Conservation (phyloP, 2,888 invertebrate species). For the Stegana nigrithorax region DNA sequence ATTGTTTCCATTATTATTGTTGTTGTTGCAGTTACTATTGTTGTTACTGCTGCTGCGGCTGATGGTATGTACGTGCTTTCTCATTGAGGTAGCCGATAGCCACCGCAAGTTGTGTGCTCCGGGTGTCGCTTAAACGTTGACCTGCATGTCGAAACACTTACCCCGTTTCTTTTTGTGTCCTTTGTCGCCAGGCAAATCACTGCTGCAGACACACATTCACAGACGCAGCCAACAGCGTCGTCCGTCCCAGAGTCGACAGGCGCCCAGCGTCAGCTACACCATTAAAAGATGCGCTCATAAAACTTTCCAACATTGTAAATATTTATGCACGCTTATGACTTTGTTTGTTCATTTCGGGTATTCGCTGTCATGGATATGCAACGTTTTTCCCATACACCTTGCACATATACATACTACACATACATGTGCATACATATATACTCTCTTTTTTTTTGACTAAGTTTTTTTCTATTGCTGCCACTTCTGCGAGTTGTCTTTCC, state of each 20-base stretch:
- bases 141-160: slow-evolving; percentile 6
- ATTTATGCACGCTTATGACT: slow-evolving; percentile 20
- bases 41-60: slow-evolving; percentile 2
- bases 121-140: slow-evolving; percentile 11
- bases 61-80: neutral
- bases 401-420: neutral
- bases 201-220: neutral
- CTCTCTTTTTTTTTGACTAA: neutral
- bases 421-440: too few relatives aligned
- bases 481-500: neutral
- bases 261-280: neutral
- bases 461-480: neutral
- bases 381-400: neutral
- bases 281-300: neutral
- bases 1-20: neutral
- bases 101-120: slow-evolving; percentile 7
- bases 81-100: neutral
- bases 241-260: neutral
- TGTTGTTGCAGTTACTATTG: neutral
- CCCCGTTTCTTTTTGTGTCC: neutral
- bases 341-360: slow-evolving; percentile 19
- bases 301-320: slow-evolving; percentile 11
- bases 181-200: neutral
- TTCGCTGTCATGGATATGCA: slow-evolving; percentile 18
- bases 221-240: neutral